Evolutionary conservation across 2,113 vertebrate genomes (phyloP).

Genomic region (Periophthalmus modestus): DNA sequence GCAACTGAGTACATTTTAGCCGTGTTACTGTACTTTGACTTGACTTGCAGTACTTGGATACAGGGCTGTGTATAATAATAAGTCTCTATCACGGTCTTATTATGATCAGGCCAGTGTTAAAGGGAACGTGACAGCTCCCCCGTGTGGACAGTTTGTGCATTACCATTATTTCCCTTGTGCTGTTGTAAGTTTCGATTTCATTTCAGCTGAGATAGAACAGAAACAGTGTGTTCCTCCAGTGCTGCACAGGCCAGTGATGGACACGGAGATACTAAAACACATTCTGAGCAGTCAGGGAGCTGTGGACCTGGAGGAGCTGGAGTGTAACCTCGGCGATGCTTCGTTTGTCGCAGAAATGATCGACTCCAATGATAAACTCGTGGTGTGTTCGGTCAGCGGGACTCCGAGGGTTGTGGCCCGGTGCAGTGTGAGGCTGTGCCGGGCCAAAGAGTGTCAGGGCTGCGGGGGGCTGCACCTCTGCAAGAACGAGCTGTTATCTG

Average conservation of each 20-base stretch:
- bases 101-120: too few species aligned
- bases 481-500: constrained; percentile 57
- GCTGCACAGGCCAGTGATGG: constrained; percentile 1
- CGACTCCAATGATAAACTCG: background rate
- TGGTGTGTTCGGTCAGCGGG: accelerated
- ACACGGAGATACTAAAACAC: constrained; percentile 10
- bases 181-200: constrained; percentile 71
- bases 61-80: too few species aligned
- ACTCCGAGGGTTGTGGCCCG: constrained; percentile 58
- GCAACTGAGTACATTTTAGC: too few species aligned
- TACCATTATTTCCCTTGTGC: background rate
- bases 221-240: background rate
- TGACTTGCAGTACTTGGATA: too few species aligned
- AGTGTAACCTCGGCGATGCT: background rate
- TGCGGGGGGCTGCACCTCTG: constrained; percentile 71
- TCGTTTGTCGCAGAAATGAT: background rate
- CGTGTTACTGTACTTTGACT: too few species aligned
- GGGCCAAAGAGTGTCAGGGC: constrained; percentile 31
- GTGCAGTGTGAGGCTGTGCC: constrained; percentile 59
- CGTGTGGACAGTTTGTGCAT: constrained; percentile 11
- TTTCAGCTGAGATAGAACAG: background rate
- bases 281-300: constrained; percentile 57
- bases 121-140: background rate
- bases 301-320: constrained; percentile 14
- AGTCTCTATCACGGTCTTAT: too few species aligned